Percentiles rank a stretch among this genome's conserved stretches.
Evolutionary conservation across 2,888 invertebrate species (phyloP).

Genomic region (Ectemnius lituratus): DNA sequence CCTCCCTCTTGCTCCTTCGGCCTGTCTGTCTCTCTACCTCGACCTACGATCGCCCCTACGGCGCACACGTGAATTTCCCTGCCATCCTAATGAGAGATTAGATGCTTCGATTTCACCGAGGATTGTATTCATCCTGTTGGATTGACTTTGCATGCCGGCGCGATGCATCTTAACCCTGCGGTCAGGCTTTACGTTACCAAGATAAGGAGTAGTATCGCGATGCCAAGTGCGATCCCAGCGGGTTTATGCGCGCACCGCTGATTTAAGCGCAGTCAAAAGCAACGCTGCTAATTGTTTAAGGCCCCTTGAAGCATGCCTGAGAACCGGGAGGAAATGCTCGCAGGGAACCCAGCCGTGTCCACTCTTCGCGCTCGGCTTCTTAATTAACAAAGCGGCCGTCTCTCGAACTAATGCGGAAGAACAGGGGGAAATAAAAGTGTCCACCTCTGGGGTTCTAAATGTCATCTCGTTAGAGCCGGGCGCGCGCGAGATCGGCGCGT

Average conservation of each 20-base stretch:
- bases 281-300: no score
- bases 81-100: constrained; percentile 61
- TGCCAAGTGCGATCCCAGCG: constrained; percentile 3
- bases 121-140: constrained; percentile 28
- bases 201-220: not conserved
- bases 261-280: no score
- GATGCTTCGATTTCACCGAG: constrained; percentile 37
- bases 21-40: not conserved
- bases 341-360: no score
- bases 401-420: constrained; percentile 16
- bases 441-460: constrained; percentile 46
- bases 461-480: constrained; percentile 60
- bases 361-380: not conserved
- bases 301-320: no score
- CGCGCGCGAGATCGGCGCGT: constrained; percentile 54
- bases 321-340: no score
- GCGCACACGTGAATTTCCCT: constrained; percentile 29
- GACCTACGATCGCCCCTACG: not conserved
- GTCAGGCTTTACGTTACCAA: not conserved
- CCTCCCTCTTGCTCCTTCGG: not conserved
- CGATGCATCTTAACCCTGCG: not conserved
- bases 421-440: constrained; percentile 31
- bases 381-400: constrained; percentile 1
- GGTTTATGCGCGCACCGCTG: no score
- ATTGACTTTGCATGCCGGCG: constrained; percentile 24